Evolutionary conservation across 2,113 vertebrate genomes (phyloP), one percentile per base, ranked within the genome.

Genomic region (Pelodiscus sinensis): DNA sequence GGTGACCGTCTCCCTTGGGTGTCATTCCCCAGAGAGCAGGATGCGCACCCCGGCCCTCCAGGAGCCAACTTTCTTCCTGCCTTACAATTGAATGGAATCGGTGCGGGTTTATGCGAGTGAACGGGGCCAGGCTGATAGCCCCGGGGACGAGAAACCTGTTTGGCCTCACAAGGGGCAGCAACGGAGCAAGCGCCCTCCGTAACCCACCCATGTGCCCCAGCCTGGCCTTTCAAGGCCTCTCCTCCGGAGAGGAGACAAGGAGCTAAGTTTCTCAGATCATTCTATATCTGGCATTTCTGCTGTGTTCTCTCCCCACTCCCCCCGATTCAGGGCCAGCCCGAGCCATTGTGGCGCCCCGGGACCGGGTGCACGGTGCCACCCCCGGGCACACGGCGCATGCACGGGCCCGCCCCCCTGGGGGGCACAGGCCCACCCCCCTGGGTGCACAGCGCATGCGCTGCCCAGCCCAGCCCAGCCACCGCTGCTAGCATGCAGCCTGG

Each of bases 11-110:
- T 62, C 58, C 58, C 25, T 13, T 62, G 27, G 25, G 58, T 29
- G 58, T 27, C 68, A 68, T 31, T 19, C 0, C 11, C 58, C 8
- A 15, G 57, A 1, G 54, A 90, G 38, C 12, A 38, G 54, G 24
- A 79, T 27, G 4, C 27, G 16, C 58, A 79, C 38, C 55, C 0
- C 0, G 3, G 44, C 56, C 65, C 44, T 22, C 29, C 29, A 38
- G 24, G 9, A 91, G 38, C 24, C 24, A 4, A 0, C 31, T 22
- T 65, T 89, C 44, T 90, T 68, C 50, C 84, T 44, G 8, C 65
- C 65, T 55, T 91, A 81, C n/a, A 24, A 9, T 21, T 82, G 58
- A 16, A 31, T 75, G 19, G 75, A 84, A 51, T 60, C 51, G 9
- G 31, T 31, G 44, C 85, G 19, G 14, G 0, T 90, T 86, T 35